These are phyloP conservation scores for Lucifuga dentata DNA, from an alignment of 2,113 vertebrate genomes.

Conservation along the genomic window DNA sequence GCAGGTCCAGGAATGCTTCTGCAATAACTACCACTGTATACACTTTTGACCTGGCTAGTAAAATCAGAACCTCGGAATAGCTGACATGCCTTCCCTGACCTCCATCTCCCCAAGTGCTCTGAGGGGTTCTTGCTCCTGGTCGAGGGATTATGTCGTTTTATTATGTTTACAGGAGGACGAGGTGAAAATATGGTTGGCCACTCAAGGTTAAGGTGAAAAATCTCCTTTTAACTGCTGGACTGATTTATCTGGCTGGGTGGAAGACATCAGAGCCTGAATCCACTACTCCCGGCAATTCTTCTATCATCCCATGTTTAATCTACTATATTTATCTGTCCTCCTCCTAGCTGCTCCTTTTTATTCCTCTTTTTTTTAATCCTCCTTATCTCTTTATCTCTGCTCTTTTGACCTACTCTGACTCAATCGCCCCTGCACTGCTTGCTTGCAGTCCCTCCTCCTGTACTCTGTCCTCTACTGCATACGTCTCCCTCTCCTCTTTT, in stretches of 20 bases:
- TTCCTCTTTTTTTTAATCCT: constrained; percentile 9
- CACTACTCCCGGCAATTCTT: background rate
- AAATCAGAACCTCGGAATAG: constrained; percentile 41
- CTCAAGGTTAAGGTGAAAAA: constrained; percentile 11
- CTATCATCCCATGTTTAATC: background rate
- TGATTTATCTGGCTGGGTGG: constrained; percentile 32
- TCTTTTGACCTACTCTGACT: too few species aligned
- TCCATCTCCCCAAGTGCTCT: background rate
- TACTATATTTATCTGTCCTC: constrained; percentile 4
- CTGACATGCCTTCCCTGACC: constrained; percentile 51
- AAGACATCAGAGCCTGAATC: background rate
- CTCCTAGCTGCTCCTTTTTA: background rate
- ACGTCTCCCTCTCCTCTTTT: too few species aligned
- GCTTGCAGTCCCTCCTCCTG: background rate
- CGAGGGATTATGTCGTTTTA: constrained; percentile 35
- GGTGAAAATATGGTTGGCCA: constrained; percentile 27
- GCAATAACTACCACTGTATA: background rate
- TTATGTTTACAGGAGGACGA: constrained; percentile 49
- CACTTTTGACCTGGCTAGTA: constrained; percentile 38
- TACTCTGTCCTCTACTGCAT: background rate
- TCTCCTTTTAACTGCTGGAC: constrained; percentile 14
- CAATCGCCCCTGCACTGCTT: background rate
- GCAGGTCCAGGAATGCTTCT: constrained; percentile 17
- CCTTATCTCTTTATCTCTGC: background rate
- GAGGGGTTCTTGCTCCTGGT: constrained; percentile 6